Evolutionary conservation across 1,140 invertebrate species (phyloP), one percentile per base, ranked within the genome.

Genomic region (Lordiphosa stackelbergi): DNA sequence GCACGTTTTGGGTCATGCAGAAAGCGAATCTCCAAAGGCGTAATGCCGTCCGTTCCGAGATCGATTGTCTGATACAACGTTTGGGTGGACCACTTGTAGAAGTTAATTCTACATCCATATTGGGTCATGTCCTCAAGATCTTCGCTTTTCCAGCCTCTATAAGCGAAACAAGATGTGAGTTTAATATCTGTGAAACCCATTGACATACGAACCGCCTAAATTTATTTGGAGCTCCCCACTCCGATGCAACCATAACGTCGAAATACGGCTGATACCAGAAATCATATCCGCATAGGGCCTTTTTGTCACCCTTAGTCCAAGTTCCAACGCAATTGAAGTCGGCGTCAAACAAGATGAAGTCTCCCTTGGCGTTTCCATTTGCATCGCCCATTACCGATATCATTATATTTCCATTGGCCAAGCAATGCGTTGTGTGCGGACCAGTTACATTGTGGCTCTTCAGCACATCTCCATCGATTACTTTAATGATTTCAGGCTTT

Each of bases 211-310:
- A 91, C 86, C 89, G 91, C 75, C 93, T 93, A 79, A 97, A 98
- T 34, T 91, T 89, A 53, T 92, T 94, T 2, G 98, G 98, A 0
- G 93, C 90, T 1, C 95, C 96, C 97, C 97, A 99, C 90, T 98
- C 97, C 0, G 93, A 92, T 1, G 95, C 92, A 16, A 99, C 90
- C 91, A 99, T 94, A 0, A 96, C 91, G 88, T 99, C 95, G 71
- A 94, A 93, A 68, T 95, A 92, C 0, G 97, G 97, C 86, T 99
- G 98, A 86, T 99, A 99, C 98, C 98, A 99, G 88, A 96, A 95
- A 74, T 95, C 94, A 70, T 95, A 95, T 9, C 93, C 94, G 61
- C 93, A 95, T 45, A 90, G 87, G 0, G 93, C 93, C 22, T 79
- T 87, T 53, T 91, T 88, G 0, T 89, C 85, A 0, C 92, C 91